phyloP scores from a whole-genome alignment of 2,888 invertebrate species.

The Cataglyphis albicans region DNA sequence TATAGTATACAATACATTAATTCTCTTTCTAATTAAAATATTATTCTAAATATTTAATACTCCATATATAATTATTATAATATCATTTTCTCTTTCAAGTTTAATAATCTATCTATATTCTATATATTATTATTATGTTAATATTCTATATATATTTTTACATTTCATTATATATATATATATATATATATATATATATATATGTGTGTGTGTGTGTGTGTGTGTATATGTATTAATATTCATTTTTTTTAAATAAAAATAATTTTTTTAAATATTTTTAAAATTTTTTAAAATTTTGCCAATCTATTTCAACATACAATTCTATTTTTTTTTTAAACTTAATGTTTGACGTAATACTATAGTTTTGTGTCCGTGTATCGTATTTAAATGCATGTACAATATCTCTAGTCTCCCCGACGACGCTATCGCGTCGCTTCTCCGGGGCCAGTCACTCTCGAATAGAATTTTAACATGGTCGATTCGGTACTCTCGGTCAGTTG shows the following conservation, averaged over 20 bases:
- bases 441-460: slow-evolving; percentile 71
- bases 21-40: not conserved
- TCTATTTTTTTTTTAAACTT: not conserved
- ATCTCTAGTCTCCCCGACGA: slow-evolving; percentile 69
- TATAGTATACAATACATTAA: not conserved
- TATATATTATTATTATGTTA: too few relatives aligned
- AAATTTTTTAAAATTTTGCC: not conserved
- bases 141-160: not conserved
- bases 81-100: not conserved
- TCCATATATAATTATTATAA: not conserved
- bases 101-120: not conserved
- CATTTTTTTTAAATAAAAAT: too few relatives aligned
- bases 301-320: not conserved
- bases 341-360: not conserved
- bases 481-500: slow-evolving; percentile 70
- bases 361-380: slow-evolving; percentile 29
- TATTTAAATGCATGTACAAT: slow-evolving; percentile 48
- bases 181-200: too few relatives aligned
- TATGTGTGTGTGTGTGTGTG: too few relatives aligned
- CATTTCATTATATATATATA: not conserved
- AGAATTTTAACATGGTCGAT: slow-evolving; percentile 73
- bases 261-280: too few relatives aligned
- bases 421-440: slow-evolving; percentile 64
- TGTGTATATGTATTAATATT: too few relatives aligned
- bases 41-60: not conserved